Percentiles rank a stretch among this genome's conserved stretches.
phyloP scores from a whole-genome alignment of 2,888 invertebrate species.

The Neoaliturus tenellus region DNA sequence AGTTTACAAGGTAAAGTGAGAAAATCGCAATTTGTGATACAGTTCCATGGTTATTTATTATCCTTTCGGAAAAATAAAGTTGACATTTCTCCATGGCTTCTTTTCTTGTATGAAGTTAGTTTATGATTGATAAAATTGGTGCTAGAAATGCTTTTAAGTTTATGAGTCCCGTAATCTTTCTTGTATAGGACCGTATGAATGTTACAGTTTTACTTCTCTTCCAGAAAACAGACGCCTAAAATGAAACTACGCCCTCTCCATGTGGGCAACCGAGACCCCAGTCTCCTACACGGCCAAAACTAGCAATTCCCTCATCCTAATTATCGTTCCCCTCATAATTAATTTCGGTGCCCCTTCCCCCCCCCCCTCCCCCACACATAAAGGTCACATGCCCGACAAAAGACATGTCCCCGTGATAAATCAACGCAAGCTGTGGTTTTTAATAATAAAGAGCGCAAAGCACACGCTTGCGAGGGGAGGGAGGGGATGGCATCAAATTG shows the following conservation, averaged over 20 bases:
- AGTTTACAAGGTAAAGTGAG: too few species aligned
- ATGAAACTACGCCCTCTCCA: too few species aligned
- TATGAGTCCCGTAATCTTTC: too few species aligned
- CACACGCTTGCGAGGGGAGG: not conserved
- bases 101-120: too few species aligned
- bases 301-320: conserved; percentile 49
- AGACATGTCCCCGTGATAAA: conserved; percentile 47
- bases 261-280: not conserved
- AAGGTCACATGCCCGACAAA: conserved; percentile 46
- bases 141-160: too few species aligned
- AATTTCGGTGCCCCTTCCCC: conserved; percentile 18
- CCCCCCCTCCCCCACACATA: not conserved
- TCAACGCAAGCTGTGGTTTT: conserved; percentile 54
- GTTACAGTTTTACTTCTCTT: too few species aligned
- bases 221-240: not conserved
- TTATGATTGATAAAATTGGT: too few species aligned
- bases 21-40: too few species aligned
- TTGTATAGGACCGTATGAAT: too few species aligned
- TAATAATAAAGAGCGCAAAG: conserved; percentile 49
- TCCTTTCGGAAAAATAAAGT: too few species aligned
- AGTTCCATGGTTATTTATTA: too few species aligned
- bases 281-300: not conserved
- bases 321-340: conserved; percentile 32
- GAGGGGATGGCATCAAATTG: conserved; percentile 24
- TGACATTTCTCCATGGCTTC: too few species aligned